phyloP scores from a whole-genome alignment of 2,888 invertebrate genomes.

The Digitonthophagus gazella region DNA sequence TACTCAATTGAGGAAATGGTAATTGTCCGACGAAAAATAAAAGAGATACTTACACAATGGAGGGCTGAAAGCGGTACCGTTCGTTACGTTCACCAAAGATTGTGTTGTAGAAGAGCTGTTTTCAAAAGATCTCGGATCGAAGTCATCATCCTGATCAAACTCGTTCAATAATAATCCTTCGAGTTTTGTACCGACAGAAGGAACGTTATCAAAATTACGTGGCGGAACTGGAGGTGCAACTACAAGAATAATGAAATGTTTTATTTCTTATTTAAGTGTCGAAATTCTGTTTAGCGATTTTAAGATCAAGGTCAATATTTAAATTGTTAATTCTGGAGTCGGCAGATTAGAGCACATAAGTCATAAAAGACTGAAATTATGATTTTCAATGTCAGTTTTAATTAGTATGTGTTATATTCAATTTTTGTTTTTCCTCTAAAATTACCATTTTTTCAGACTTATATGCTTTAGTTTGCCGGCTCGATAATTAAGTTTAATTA shows the following conservation, averaged over 20 bases:
- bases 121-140: conserved; percentile 86
- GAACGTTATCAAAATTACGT: conserved; percentile 49
- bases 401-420: no score
- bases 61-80: conserved; percentile 51
- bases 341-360: no score
- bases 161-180: conserved; percentile 76
- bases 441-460: no score
- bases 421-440: no score
- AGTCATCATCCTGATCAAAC: conserved; percentile 76
- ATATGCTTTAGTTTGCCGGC: no score
- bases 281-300: not conserved
- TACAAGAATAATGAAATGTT: conserved; percentile 25
- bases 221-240: conserved; percentile 55
- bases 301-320: not conserved
- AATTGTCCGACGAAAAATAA: not conserved
- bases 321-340: no score
- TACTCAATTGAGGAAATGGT: not conserved
- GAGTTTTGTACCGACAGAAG: conserved; percentile 72
- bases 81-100: conserved; percentile 38
- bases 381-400: no score
- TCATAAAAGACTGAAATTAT: no score
- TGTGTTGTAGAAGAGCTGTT: conserved; percentile 46
- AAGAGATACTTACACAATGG: conserved; percentile 64
- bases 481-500: no score
- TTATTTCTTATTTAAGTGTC: not conserved